Evolutionary conservation across 2,888 invertebrate species (phyloP), one percentile per base, ranked within the genome.

Genomic region (Euplagia quadripunctaria): DNA sequence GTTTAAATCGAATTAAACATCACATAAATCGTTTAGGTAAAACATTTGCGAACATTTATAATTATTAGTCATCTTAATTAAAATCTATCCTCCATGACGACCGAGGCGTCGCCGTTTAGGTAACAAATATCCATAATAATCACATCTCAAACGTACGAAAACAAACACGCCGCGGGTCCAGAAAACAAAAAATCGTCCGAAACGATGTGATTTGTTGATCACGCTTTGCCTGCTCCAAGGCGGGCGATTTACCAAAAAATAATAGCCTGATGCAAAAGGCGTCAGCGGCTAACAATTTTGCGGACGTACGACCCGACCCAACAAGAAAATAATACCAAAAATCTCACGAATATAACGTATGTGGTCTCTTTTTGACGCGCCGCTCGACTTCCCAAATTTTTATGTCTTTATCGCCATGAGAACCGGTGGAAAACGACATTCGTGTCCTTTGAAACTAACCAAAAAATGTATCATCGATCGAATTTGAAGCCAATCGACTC

Each of bases 381-480:
- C 95, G 94, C 92, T 79, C 85, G 86, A 86, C 88, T 88, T 86
- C 89, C 90, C 90, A 93, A 92, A 94, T 93, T 93, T 94, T 95
- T 95, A 96, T 94, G 95, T 96, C 96, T 96, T 95, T 94, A 96
- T 96, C 90, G 85, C 84, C 91, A 92, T 93, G 94, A 92, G 94
- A 94, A 93, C 89, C 87, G 86, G 73, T 72, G 82, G 84, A 86
- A 88, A 87, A 87, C 88, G 88, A 90, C 87, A 88, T 91, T 87
- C 80, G 82, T 86, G 83, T 87, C 87, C 88, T 88, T 83, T 82
- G 87, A 88, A 83, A 79, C 82, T 83, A 87, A 86, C 83, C 76
- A 84, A 86, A 87, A 87, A 86, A 87, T 83, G 74, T 85, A 90
- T 89, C 88, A 89, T 89, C 88, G 86, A 92, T 90, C 87, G 90